Base-by-base conservation (phyloP, 2,888 invertebrate species). In the Oxytorus armatus region DNA sequence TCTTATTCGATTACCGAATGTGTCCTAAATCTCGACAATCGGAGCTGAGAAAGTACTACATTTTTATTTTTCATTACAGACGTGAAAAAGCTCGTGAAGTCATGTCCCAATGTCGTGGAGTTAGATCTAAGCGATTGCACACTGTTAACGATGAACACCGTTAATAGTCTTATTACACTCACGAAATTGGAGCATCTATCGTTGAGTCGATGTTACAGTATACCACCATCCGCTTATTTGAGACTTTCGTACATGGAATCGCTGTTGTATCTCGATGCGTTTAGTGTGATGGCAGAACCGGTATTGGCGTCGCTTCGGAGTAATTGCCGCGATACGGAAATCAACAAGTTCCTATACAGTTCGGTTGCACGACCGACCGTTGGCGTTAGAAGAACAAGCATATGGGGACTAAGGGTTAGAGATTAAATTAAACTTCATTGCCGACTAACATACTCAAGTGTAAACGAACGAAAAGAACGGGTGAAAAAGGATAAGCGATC, bases 281-380 rank as follows among this genome's bases (percentile, higher is more conserved):
- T 97, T 93, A 97, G 97, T 8, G 94, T 96, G 92, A 93, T 97
- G 65, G 95, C 95, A 39, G 92, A 94, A 0, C 89, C 92, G 0
- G 92, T 93, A 0, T 88, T 94, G 0, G 86, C 85, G 5, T 92
- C 93, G 0, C 88, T 94, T 0, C 88, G 92, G 0, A 92, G 93
- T 14, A 93, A 92, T 77, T 93, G 96, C 86, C 93, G 94, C 1
- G 92, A 92, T 76, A 94, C 96, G 68, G 93, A 94, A 86, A 93
- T 97, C 57, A 97, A 97, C 91, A 95, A 95, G 89, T 95, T 95
- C 87, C 94, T 95, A 79, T 96, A 96, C 90, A 98, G 98, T 87
- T 96, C 97, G 0, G 95, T 98, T 11, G 97, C 98, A 0, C 93
- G 97, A 11, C 98, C 98, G 0, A 98, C 98, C 0, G 97, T 98